A percentile compares a stretch with the other conserved stretches of the same genome.
These are phyloP conservation scores for Ceriagrion tenellum DNA, from an alignment of 2,888 invertebrate species.

Conservation along the genomic window DNA sequence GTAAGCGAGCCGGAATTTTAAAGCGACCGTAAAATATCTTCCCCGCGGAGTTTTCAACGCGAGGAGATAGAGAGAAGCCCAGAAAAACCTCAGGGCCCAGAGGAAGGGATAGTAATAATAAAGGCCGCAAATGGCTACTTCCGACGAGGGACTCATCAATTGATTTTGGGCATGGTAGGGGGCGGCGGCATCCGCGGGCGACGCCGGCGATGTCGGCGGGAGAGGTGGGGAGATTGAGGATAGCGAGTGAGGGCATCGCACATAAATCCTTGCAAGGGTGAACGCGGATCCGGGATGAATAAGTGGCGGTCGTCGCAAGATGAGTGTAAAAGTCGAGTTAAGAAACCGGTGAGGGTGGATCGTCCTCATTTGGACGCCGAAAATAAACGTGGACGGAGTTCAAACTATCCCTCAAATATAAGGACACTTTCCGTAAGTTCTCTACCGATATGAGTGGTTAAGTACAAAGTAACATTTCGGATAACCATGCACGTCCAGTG, in stretches of 20 bases:
- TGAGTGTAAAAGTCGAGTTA: background rate
- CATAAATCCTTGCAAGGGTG: background rate
- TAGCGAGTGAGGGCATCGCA: background rate
- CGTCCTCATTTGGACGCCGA: background rate
- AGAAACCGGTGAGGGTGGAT: background rate
- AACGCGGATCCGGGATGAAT: background rate
- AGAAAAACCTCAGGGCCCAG: background rate
- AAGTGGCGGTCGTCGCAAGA: background rate
- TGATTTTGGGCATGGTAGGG: background rate
- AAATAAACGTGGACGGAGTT: too few relatives aligned
- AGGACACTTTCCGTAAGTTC: too few relatives aligned
- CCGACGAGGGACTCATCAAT: background rate
- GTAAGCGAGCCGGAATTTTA: constrained; percentile 16
- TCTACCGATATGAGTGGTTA: too few relatives aligned
- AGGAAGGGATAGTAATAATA: background rate
- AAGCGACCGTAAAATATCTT: constrained; percentile 29
- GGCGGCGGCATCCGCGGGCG: background rate
- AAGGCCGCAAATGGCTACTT: background rate
- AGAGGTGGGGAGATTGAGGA: background rate
- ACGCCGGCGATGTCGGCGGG: background rate
- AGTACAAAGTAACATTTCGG: too few relatives aligned
- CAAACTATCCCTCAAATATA: too few relatives aligned
- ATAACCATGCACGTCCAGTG: too few relatives aligned
- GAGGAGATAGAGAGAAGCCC: background rate
- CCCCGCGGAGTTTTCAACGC: background rate